Base-by-base conservation (phyloP, 2,888 invertebrate species). In the Melitaea athalia region DNA sequence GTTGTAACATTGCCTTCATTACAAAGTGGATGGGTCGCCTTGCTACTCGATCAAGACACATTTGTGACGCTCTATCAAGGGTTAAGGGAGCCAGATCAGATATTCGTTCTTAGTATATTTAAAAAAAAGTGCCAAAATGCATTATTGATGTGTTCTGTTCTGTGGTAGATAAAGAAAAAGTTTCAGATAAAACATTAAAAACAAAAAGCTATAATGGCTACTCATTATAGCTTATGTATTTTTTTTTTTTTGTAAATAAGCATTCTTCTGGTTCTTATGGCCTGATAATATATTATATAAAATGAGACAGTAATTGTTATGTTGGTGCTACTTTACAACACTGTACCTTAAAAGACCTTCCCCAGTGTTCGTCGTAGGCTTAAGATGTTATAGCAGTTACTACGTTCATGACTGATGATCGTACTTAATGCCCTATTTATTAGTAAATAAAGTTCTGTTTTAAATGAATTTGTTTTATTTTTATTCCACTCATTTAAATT, bases 341-440 rank as follows among this genome's bases (percentile, higher is more conserved):
- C 72, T 75, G 78, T 79, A 80, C 72, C 75, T 76, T 72, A 65
- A 70, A 8, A 63, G 73, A 74, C 75, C 75, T 74, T 74, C 71
- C 78, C 74, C 73, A 77, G 80, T 81, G 81, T 81, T 79, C 81
- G 76, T 73, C 67, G 61, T 71, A 64, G 64, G 57, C 67, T 52
- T 69, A 70, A 65, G 64, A 63, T 74, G 75, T 75, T 77, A 75
- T 76, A 69, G 75, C 70, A 55, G 49, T 63, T 59, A 4, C 31
- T 17, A 64, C 33, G 63, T 59, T 53, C 60, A 59, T 59, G 63
- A 77, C 79, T 79, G 84, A 83, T 81, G 81, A 78, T 78, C 83
- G 86, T 89, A 89, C 88, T 89, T 88, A 87, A 79, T 83, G 83
- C 79, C 81, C 79, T 87, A 86, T 87, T 85, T 83, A 83, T 86